Evolutionary conservation across 2,797 vertebrate genomes (phyloP), one percentile per base, ranked within the genome.

Genomic region (Esox masquinongy): DNA sequence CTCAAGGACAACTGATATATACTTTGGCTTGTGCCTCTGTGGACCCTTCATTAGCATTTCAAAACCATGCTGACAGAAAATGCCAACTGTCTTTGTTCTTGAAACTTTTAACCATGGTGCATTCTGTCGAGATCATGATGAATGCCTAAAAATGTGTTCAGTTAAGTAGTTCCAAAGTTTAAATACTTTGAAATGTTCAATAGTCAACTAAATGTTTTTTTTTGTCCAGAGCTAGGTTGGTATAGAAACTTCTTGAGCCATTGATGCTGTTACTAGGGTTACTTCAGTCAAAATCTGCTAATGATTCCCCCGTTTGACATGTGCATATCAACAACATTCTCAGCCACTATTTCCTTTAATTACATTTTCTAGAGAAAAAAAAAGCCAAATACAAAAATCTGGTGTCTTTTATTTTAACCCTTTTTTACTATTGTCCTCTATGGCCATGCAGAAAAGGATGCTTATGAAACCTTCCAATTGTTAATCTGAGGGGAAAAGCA

Each of bases 231-330:
- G 70, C 73, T 66, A 4, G 26, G 70, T 74, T 19, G 17, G 56
- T 43, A 84, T 73, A 78, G 73, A 83, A 76, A 78, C 76, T 15
- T 64, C 22, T 17, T 19, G 36, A 73, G 80, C 79, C 79, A 66
- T 59, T 22, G 85, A 86, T 31, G 17, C 73, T 63, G 68, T 80
- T 81, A 84, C 87, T 86, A 86, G n/a, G 34, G 78, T 76, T 73
- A 34, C 80, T 86, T 89, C 84, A 83, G 82, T 88, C 80, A 83
- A 29, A 80, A 83, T 79, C 77, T 79, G 81, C 81, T 81, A 79
- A 85, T 79, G 79, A 82, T 72, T 77, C 73, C 29, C 53, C 74
- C 47, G 47, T 39, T 68, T 83, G 83, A 87, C 83, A 70, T 63
- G 67, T 74, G 79, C 79, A 83, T 87, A 80, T 83, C 84, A 85